Percentiles rank a stretch among this genome's conserved stretches.
These are phyloP conservation scores for Macrostomum lignano DNA, from an alignment of 1,140 invertebrate species.

Conservation along the genomic window DNA sequence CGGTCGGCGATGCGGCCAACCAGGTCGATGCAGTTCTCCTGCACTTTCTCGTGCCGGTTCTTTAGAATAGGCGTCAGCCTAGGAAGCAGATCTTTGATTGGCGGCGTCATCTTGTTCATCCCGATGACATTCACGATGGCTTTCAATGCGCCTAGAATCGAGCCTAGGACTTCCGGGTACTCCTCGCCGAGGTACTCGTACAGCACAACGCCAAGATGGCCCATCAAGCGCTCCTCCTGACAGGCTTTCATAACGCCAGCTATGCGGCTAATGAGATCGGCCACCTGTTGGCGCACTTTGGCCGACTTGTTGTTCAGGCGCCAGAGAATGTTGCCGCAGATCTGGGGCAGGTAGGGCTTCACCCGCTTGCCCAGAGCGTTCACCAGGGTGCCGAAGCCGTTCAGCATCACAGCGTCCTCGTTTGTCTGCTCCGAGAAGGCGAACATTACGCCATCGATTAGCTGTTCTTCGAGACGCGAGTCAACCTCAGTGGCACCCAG, in stretches of 20 bases:
- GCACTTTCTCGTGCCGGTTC: slow-evolving; percentile 48
- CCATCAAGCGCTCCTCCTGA: slow-evolving; percentile 98
- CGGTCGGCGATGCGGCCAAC: slow-evolving; percentile 92
- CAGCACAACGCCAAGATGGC: slow-evolving; percentile 89
- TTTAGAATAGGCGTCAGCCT: slow-evolving; percentile 88
- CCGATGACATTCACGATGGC: slow-evolving; percentile 97
- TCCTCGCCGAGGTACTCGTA: slow-evolving; percentile 98
- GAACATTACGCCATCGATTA: slow-evolving; percentile 94
- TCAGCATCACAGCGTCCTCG: slow-evolving; percentile 97
- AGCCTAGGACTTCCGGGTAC: slow-evolving; percentile 92
- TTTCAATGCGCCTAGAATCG: slow-evolving; percentile 84
- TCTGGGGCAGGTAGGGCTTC: slow-evolving; percentile 91
- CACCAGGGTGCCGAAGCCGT: slow-evolving; percentile 93
- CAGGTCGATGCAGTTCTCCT: slow-evolving; percentile 97
- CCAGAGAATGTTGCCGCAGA: slow-evolving; percentile 97
- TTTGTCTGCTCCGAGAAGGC: slow-evolving; percentile 98
- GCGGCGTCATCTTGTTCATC: slow-evolving; percentile 99
- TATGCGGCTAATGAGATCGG: slow-evolving; percentile 86
- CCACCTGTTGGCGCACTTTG: slow-evolving; percentile 93
- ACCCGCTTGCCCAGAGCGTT: slow-evolving; percentile 84
- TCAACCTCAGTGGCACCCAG: slow-evolving; percentile 90
- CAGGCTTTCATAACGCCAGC: slow-evolving; percentile 98
- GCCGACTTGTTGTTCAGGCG: slow-evolving; percentile 95
- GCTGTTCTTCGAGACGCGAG: slow-evolving; percentile 76
- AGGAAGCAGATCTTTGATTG: slow-evolving; percentile 89